phyloP scores from a whole-genome alignment of 1,140 invertebrate genomes.

The Drosophila bocki region DNA sequence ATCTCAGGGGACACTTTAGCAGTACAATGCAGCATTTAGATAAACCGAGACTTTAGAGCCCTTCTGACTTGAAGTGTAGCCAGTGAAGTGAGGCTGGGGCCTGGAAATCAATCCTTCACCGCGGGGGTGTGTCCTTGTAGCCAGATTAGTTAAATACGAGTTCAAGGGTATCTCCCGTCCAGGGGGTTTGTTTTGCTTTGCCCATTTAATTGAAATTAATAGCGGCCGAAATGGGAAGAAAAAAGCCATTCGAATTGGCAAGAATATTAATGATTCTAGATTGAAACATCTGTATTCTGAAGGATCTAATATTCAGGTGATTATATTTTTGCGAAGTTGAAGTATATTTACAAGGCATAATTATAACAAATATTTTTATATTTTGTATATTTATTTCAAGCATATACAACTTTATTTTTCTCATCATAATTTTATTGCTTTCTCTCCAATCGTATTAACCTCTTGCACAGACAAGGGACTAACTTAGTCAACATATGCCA shows the following conservation, averaged over 20 bases:
- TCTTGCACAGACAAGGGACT: background rate
- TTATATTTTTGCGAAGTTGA: background rate
- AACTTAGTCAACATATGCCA: constrained; percentile 30
- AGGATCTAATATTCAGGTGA: background rate
- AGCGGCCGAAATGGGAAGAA: background rate
- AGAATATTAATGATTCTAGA: background rate
- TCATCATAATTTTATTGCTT: background rate
- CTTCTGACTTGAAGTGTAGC: constrained; percentile 28
- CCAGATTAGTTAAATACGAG: constrained; percentile 41
- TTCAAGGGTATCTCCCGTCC: constrained; percentile 4
- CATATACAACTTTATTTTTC: background rate
- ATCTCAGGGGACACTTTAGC: constrained; percentile 80
- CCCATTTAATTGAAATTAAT: constrained; percentile 43
- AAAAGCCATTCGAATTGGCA: constrained; percentile 1
- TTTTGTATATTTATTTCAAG: no score
- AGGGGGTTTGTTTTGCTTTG: constrained; percentile 4
- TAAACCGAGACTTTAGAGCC: constrained; percentile 71
- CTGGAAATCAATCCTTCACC: constrained; percentile 50
- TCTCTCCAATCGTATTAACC: constrained; percentile 1
- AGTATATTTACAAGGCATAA: background rate
- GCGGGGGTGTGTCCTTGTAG: constrained; percentile 23
- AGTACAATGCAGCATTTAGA: constrained; percentile 79
- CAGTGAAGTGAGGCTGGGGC: background rate
- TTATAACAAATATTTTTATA: no score
- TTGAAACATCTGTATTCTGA: background rate